phyloP scores from a whole-genome alignment of 2,113 vertebrate species.

The Maccullochella peelii region DNA sequence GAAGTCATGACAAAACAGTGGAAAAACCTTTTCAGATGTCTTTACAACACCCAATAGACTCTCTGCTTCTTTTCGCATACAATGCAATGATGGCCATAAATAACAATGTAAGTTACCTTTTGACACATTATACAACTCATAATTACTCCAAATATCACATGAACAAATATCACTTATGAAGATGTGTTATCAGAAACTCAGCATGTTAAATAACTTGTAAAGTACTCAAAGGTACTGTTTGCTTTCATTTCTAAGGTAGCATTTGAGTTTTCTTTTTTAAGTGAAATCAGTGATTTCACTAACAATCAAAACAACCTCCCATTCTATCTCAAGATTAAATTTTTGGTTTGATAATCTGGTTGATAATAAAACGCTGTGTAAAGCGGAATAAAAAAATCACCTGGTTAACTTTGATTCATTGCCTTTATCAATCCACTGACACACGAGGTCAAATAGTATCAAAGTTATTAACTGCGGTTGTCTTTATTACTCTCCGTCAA shows the following conservation, averaged over 20 bases:
- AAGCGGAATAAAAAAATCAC: neutral
- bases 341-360: neutral
- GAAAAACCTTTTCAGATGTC: neutral
- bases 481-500: neutral
- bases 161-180: neutral
- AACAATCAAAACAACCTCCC: neutral
- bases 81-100: neutral
- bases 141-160: neutral
- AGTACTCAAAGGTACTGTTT: neutral
- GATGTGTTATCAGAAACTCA: neutral
- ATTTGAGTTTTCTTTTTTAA: neutral
- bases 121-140: neutral
- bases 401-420: constrained; percentile 2
- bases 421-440: neutral
- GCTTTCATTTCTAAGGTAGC: neutral
- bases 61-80: neutral
- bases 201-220: neutral
- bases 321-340: neutral
- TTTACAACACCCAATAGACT: neutral
- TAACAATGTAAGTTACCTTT: neutral
- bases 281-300: neutral
- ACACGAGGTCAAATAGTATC: neutral
- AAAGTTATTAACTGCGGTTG: neutral
- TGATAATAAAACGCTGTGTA: neutral
- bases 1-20: neutral